A percentile compares a stretch with the other conserved stretches of the same genome.
These are phyloP conservation scores for Ovis canadensis DNA, from an alignment of 2,113 vertebrate species.

Conservation along the genomic window DNA sequence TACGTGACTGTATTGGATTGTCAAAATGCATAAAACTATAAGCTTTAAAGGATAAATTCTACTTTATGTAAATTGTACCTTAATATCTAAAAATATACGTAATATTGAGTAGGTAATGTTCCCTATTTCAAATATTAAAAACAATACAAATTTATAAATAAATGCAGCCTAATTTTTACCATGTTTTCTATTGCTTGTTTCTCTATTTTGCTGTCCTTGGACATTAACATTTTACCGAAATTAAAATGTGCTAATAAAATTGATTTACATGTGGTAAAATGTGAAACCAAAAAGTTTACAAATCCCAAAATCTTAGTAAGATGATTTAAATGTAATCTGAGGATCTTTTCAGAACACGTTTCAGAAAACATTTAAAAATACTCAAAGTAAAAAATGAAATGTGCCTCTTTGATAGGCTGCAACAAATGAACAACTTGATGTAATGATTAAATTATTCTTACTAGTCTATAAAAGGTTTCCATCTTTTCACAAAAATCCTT, in stretches of 20 bases:
- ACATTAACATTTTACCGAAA: not conserved
- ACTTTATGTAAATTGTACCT: not conserved
- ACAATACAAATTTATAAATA: not conserved
- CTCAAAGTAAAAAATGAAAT: constrained; percentile 40
- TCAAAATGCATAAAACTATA: not conserved
- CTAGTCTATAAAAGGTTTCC: not conserved
- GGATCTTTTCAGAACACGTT: not conserved
- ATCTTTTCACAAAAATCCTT: not conserved
- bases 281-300: not conserved
- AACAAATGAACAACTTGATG: not conserved
- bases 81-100: not conserved
- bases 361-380: constrained; percentile 24
- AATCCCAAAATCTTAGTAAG: constrained; percentile 9
- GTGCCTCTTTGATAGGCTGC: not conserved
- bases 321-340: constrained; percentile 18
- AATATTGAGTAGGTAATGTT: not conserved
- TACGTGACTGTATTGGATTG: not conserved
- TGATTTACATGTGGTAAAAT: constrained; percentile 19
- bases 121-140: not conserved
- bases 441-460: constrained; percentile 1
- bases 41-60: not conserved
- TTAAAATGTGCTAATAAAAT: not conserved
- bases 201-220: not conserved
- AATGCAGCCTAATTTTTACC: not conserved
- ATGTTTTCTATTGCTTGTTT: not conserved